Evolutionary conservation across 1,140 invertebrate genomes (phyloP), one percentile per base, ranked within the genome.

Genomic region (Penaeus indicus): DNA sequence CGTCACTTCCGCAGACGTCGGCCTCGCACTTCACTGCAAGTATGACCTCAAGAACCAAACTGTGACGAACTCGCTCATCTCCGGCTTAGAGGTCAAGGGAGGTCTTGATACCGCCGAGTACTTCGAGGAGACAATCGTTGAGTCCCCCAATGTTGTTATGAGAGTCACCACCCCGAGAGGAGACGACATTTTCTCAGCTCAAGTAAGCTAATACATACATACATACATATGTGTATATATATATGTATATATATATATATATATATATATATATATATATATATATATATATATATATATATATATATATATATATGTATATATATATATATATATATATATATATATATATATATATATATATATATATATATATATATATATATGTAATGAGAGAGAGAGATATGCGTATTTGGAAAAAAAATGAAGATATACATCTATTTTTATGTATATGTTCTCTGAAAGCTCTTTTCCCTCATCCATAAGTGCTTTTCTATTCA

Each of bases 41-140:
- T 98, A 98, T 92, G 97, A 98, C 92, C 94, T 98, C 67, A 97
- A 96, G 86, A 98, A 98, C 93, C 97, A 97, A 93, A 97, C 96
- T 47, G 97, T 98, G 13, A 96, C 96, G 18, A 98, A 98, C 93
- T 87, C 86, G 25, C 88, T 90, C 19, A 54, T 83, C 18, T 96
- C 97, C 18, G 97, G 97, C 92, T 94, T 97, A 69, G 96, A 96
- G 75, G 96, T 98, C n/a, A 95, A 96, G 90, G 96, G 96, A 80
- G 97, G 97, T 91, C 96, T 97, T 86, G 83, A 96, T 92, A 95
- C 92, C 13, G 90, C 92, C 5, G 91, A 93, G 67, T 91, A 90
- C 90, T 89, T 82, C 85, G 93, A 92, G 82, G 93, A 94, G 90
- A 92, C 93, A 60, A 92, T 97, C 90, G 97, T 98, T 25, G 97